Evolutionary conservation across 2,113 vertebrate species (phyloP).

Genomic region (Dinomys branickii): DNA sequence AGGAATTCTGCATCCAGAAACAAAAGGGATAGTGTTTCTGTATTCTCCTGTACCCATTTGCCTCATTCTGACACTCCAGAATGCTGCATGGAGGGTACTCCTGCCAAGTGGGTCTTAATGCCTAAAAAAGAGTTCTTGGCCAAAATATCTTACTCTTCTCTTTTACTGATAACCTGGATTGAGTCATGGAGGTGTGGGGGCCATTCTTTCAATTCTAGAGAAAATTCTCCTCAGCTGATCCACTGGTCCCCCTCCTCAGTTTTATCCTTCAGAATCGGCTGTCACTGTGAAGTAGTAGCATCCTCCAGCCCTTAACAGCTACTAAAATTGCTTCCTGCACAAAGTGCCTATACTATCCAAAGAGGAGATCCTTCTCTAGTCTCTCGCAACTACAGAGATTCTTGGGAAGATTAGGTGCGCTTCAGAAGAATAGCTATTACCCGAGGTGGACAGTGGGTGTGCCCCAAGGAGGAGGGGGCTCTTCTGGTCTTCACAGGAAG

Average conservation of each 20-base stretch:
- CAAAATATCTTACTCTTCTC: neutral
- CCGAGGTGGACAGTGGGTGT: neutral
- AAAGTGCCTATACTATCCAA: neutral
- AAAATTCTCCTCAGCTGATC: neutral
- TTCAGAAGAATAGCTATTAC: neutral
- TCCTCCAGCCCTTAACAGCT: neutral
- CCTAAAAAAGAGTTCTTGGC: neutral
- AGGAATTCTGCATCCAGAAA: neutral
- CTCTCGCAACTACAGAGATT: neutral
- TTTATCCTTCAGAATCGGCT: neutral
- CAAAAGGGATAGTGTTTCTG: neutral
- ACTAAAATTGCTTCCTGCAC: neutral
- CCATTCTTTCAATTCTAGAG: neutral
- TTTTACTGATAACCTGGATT: neutral
- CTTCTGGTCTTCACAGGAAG: neutral
- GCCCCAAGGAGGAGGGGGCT: neutral
- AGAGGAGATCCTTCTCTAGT: neutral
- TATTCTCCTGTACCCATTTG: neutral
- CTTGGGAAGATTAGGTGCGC: neutral
- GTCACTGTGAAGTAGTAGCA: neutral
- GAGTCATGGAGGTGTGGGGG: neutral
- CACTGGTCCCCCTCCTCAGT: neutral
- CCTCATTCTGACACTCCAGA: neutral
- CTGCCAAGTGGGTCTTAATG: neutral
- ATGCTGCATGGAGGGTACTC: neutral